Evolutionary conservation across 2,113 vertebrate genomes (phyloP).

Genomic region (Microtus ochrogaster): DNA sequence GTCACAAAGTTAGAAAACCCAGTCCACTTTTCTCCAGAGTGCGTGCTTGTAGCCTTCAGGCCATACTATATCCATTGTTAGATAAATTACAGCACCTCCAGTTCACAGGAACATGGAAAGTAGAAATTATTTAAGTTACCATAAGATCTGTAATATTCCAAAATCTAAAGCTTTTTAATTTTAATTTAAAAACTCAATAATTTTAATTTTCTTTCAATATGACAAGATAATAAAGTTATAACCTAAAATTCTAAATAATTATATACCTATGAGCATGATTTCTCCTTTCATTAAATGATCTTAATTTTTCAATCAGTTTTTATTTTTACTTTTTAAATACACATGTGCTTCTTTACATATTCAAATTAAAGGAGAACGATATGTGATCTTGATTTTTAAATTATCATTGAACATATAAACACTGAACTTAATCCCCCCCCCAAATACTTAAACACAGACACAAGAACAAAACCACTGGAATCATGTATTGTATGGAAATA

Average conservation of each 20-base stretch:
- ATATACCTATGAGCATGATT: not conserved
- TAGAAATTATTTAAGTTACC: not conserved
- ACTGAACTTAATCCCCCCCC: not conserved
- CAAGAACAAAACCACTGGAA: not conserved
- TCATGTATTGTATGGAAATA: not conserved
- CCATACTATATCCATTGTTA: not conserved
- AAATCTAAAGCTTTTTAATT: not conserved
- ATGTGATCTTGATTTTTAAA: conserved; percentile 20
- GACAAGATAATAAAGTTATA: not conserved
- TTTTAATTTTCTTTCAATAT: conserved; percentile 2
- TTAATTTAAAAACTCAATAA: not conserved
- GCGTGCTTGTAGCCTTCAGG: not conserved
- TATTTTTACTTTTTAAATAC: conserved; percentile 33
- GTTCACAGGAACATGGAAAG: not conserved
- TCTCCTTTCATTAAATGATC: not conserved
- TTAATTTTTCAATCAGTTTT: not conserved
- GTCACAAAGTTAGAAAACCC: not conserved
- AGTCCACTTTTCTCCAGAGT: not conserved
- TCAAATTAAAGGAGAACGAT: not conserved
- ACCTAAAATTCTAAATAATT: not conserved
- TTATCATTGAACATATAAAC: conserved; percentile 3
- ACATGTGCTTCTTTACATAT: not conserved
- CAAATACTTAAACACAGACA: not conserved
- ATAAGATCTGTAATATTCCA: not conserved
- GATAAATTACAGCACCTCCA: not conserved